phyloP scores from a whole-genome alignment of 2,797 vertebrate genomes.

The Notoglanidium macrostoma region DNA sequence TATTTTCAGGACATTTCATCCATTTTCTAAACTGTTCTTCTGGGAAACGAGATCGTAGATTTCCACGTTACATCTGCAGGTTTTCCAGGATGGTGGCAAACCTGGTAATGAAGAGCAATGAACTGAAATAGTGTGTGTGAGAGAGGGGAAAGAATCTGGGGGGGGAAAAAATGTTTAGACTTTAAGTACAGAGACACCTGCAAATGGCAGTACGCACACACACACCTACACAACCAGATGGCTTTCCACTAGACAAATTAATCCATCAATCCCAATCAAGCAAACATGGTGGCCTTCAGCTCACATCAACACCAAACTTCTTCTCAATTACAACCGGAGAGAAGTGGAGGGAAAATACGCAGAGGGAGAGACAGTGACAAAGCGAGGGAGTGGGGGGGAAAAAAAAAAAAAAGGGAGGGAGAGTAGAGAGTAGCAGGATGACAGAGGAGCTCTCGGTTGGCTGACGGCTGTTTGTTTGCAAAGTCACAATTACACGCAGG shows the following conservation, averaged over 20 bases:
- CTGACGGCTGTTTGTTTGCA: constrained; percentile 68
- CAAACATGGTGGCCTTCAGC: constrained; percentile 60
- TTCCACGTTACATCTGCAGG: background rate
- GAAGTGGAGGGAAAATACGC: constrained; percentile 14
- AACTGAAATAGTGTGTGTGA: background rate
- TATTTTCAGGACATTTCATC: background rate
- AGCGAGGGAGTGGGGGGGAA: constrained; percentile 17
- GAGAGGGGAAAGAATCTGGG: background rate
- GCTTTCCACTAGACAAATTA: constrained; percentile 56
- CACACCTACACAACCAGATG: constrained; percentile 54
- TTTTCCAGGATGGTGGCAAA: background rate
- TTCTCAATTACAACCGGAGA: constrained; percentile 50
- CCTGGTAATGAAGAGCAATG: constrained; percentile 20
- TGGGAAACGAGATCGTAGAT: background rate
- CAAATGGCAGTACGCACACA: constrained; percentile 9
- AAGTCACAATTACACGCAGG: constrained; percentile 74
- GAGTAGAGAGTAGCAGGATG: constrained; percentile 13
- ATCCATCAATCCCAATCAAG: constrained; percentile 62
- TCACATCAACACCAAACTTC: constrained; percentile 57
- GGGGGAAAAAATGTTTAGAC: constrained; percentile 10
- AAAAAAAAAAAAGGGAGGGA: background rate
- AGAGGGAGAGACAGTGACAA: constrained; percentile 31
- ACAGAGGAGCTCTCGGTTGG: constrained; percentile 55
- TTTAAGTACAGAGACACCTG: constrained; percentile 28
- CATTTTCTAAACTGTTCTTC: background rate